Base-by-base conservation (phyloP, 1,140 invertebrate genomes). In the Acromyrmex heyeri region DNA sequence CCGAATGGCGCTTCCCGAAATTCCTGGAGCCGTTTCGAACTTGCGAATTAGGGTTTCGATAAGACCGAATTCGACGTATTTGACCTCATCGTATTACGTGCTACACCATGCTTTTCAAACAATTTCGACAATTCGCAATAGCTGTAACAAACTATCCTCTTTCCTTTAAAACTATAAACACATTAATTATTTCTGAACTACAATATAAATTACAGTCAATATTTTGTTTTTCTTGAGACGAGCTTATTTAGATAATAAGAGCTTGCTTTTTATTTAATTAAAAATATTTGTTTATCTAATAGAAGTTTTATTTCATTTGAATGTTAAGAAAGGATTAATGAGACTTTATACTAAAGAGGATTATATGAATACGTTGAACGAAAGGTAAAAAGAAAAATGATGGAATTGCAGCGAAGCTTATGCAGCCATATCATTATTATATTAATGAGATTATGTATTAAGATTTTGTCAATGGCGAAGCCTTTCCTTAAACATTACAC, bases 1-100 rank as follows among this genome's bases (percentile, higher is more conserved):
- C 77, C 64, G 77, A 69, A 70, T 62, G 69, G 44, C 69, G 55
- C 57, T 83, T 30, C 55, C 7, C 79, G 79, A 83, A 83, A 83
- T 61, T 81, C 77, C 64, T 24, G 48, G 53, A 73, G 48, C 67
- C 69, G 38, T 62, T 30, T 61, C 69, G 79, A 83, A 75, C 53
- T 73, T 61, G 38, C 69, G 55, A 75, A 83, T 83, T 61, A 59
- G 50, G 48, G 34, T 48, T 73, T 62, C 79, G 79, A 61, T 61
- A 59, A 83, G 79, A 73, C 79, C 30, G 67, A 61, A 75, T 48
- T 61, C 79, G 44, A 34, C 79, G 16, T 61, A 57, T 61, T 44
- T 61, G 57, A 73, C 79, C 48, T 81, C 64, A 53, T 21, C 30
- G 27, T 38, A 38, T 73, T 72, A 53, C 3, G 3, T 7, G 44